Conservation (phyloP, 1,140 invertebrate genomes). For the Mercenaria mercenaria region DNA sequence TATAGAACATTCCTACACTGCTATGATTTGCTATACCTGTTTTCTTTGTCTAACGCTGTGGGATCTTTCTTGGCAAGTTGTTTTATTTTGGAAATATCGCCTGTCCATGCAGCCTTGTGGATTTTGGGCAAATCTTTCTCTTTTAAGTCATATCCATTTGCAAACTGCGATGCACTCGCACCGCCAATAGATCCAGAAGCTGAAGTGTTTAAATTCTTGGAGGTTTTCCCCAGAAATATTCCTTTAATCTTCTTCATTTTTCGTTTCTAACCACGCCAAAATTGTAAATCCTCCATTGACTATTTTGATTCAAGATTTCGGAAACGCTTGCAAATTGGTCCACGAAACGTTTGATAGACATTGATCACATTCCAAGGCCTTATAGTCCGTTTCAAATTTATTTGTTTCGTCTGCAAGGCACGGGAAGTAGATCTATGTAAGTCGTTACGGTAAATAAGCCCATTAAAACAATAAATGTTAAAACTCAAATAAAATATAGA, state of each 20-base stretch:
- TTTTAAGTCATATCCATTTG: constrained; percentile 71
- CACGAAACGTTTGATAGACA: not conserved
- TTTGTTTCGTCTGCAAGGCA: not conserved
- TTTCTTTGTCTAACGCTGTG: constrained; percentile 80
- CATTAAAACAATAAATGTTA: no score
- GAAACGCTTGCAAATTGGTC: constrained; percentile 30
- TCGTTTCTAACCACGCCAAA: constrained; percentile 68
- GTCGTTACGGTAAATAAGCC: no score
- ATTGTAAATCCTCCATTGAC: constrained; percentile 30
- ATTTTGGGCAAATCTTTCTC: constrained; percentile 83
- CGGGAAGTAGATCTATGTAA: no score
- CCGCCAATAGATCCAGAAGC: not conserved
- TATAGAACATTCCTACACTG: not conserved
- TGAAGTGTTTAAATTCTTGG: not conserved
- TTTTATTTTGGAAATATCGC: constrained; percentile 81
- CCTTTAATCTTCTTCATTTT: constrained; percentile 62
- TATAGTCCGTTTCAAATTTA: constrained; percentile 25
- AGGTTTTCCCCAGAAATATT: constrained; percentile 30
- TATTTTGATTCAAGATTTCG: constrained; percentile 21
- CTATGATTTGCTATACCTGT: no score
- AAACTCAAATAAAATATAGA: no score
- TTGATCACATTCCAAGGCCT: constrained; percentile 7
- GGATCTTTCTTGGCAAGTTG: constrained; percentile 81
- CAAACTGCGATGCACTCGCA: not conserved
- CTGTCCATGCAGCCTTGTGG: constrained; percentile 82